phyloP scores from a whole-genome alignment of 2,888 invertebrate species.

The Melieria omissa region DNA sequence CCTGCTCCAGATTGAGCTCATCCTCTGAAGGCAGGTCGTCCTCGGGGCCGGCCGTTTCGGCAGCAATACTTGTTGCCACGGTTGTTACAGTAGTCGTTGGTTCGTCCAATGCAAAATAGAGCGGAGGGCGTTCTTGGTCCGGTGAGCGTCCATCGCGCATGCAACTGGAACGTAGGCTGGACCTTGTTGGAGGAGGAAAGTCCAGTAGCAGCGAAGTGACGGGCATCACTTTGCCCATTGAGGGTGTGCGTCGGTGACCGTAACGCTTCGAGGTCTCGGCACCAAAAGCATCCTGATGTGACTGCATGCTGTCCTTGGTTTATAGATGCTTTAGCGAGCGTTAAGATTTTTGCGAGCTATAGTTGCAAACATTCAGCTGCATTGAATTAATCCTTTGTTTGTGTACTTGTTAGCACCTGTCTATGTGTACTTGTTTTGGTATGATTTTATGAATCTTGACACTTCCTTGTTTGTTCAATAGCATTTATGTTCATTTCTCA shows the following conservation, averaged over 20 bases:
- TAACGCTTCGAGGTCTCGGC: constrained; percentile 44
- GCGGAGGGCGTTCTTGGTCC: constrained; percentile 54
- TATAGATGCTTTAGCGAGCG: too few species aligned
- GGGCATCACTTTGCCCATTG: constrained; percentile 65
- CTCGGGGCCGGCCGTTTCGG: constrained; percentile 9
- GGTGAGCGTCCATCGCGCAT: constrained; percentile 42
- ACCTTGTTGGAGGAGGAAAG: constrained; percentile 48
- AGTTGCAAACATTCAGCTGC: too few species aligned
- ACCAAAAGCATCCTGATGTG: constrained; percentile 48
- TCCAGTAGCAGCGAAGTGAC: constrained; percentile 63
- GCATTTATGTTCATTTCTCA: too few species aligned
- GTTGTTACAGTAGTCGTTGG: neutral
- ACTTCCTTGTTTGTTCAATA: too few species aligned
- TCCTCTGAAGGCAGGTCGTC: constrained; percentile 33
- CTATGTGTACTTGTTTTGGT: too few species aligned
- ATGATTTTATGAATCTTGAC: too few species aligned
- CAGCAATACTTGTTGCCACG: neutral
- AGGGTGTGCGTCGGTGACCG: constrained; percentile 61
- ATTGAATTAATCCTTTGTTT: too few species aligned
- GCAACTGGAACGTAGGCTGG: constrained; percentile 44
- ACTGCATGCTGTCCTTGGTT: constrained; percentile 46
- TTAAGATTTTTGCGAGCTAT: too few species aligned
- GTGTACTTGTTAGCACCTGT: too few species aligned
- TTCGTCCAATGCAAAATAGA: constrained; percentile 50
- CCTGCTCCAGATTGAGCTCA: constrained; percentile 44